Evolutionary conservation across 2,888 invertebrate species (phyloP), one percentile per base, ranked within the genome.

Genomic region (Drosophila neutralis): DNA sequence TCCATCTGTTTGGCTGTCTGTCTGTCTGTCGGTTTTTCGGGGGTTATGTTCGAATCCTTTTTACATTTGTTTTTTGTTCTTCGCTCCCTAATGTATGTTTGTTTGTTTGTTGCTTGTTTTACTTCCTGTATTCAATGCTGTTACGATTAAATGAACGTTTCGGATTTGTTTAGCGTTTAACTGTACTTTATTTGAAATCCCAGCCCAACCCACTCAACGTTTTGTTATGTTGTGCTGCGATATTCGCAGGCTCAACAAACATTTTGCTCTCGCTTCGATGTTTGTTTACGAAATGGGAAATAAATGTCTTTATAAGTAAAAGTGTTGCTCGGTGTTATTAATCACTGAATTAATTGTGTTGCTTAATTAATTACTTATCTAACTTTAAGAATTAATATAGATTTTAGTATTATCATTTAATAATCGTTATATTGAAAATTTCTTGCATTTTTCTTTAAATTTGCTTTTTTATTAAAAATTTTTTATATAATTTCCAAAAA

Each of bases 111-210:
- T 83, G 65, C 42, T 71, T 62, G 64, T 64, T 69, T 58, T 53
- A 42, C 33, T 49, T 40, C 31, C 51, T 63, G 74, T 62, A 40
- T 58, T 53, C 49, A 48, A 38, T 51, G 40, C 67, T 59, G 53
- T 48, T 69, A 54, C 72, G 80, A 73, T 76, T 87, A 82, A 85
- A 76, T 87, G 80, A 80, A 76, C 76, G 72, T 57, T 54, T 48
- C 61, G 80, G 86, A 82, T 87, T 85, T 85, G 69, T 69, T 69
- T 53, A 63, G 27, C 83, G 58, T 76, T 84, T 83, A 83, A 72
- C 54, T 69, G 72, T 70, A 66, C 66, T 62, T 69, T 54, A 24
- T 57, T 36, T 35, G 6, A 33, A 63, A 59, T 54, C 40, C 45
- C 45, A 1, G 10, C 15, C 24, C 38, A 56, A n/a, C 13, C 38